Base-by-base conservation (phyloP, 2,888 invertebrate genomes). In the Melanostoma scalare region DNA sequence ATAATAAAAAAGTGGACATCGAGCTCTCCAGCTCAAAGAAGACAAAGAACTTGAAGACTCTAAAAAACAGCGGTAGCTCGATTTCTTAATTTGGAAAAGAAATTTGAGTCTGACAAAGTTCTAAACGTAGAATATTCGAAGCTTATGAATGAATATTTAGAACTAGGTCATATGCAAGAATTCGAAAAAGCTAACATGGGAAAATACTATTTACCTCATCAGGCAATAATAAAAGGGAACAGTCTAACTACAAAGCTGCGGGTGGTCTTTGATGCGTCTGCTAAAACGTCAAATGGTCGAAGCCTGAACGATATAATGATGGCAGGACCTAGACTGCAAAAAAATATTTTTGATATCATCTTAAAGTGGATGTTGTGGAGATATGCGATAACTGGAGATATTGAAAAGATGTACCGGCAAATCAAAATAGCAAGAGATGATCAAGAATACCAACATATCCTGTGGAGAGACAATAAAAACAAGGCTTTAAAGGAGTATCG, bases 121-220 rank as follows among this genome's bases (percentile, higher is more conserved):
- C 36, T 69, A 20, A 44, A 56, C 6, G 20, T 9, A 33, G 56
- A 58, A 56, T 58, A 69, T 58, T 33, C 8, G 10, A 48, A 35
- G 36, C 46, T 53, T 31, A 44, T 69, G 20, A 69, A 65, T 6
- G 86, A 87, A 77, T 87, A 87, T 69, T n/a, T 65, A 35, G 30
- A 42, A 20, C 40, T 87, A 50, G 77, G 77, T 9, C 87, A 88
- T 63, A 88, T 87, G 87, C 9, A 53, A 40, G n/a, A 30, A 50
- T 33, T 76, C 6, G 10, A 20, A 42, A 48, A 30, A 8, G 48
- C 20, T 48, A 48, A 48, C 48, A 30, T 48, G 30, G 8, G 8
- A 48, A 8, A 60, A 40, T 30, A 31, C 36, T 38, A 42, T 8
- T 40, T 10, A 35, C 20, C 20, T 20, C 20, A 20, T 20, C 20